Conservation (phyloP, 2,888 invertebrate species). For the Anthophora plumipes region DNA sequence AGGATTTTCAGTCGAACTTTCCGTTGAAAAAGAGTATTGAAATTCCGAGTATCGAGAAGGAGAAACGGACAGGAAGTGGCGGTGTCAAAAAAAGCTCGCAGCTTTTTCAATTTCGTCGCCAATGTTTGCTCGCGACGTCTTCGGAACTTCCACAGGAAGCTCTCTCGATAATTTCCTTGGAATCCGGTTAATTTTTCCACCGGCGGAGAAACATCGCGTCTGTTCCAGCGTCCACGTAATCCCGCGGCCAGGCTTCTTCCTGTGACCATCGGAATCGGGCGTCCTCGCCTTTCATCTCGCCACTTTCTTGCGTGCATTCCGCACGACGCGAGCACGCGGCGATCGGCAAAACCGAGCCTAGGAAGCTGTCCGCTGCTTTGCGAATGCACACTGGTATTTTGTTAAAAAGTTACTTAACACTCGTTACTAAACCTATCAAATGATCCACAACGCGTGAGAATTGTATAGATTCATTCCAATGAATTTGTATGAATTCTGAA, state of each 20-base stretch:
- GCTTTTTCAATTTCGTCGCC: constrained; percentile 21
- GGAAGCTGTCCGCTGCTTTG: constrained; percentile 7
- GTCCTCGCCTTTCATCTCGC: constrained; percentile 58
- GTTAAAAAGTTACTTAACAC: neutral
- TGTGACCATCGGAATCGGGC: constrained; percentile 57
- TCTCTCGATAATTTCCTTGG: constrained; percentile 50
- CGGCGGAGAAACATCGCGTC: neutral
- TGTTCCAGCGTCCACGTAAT: constrained; percentile 61
- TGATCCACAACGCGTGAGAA: too few relatives aligned
- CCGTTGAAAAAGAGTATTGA: constrained; percentile 2
- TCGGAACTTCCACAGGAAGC: constrained; percentile 48
- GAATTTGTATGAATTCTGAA: too few relatives aligned
- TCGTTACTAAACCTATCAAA: too few relatives aligned
- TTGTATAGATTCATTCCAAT: too few relatives aligned
- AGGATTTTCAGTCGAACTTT: too few relatives aligned
- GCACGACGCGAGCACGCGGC: constrained; percentile 40
- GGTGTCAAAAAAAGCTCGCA: neutral
- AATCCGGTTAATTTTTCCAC: constrained; percentile 55
- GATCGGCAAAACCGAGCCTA: constrained; percentile 46
- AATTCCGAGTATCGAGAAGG: neutral
- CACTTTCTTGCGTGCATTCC: constrained; percentile 70
- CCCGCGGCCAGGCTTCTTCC: constrained; percentile 64
- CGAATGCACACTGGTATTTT: constrained; percentile 13
- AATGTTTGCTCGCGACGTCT: constrained; percentile 45
- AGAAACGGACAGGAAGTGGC: constrained; percentile 28